Evolutionary conservation across 35 echinoderm and acorn worm genomes (phyloP).

Genomic region (Nesometra sesokonis): DNA sequence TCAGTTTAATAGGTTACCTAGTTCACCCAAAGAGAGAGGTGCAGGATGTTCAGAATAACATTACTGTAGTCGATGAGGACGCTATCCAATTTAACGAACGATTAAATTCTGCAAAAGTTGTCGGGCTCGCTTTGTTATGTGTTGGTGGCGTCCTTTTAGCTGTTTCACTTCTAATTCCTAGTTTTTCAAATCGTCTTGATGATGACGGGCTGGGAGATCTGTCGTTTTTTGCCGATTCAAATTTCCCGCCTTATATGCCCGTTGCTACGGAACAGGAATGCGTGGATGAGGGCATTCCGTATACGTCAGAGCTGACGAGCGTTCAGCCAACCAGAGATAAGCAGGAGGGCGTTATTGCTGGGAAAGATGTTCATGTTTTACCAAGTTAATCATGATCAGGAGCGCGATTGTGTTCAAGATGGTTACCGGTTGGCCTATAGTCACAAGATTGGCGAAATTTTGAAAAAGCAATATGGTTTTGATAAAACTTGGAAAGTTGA

Average conservation of each 20-base stretch:
- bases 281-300: slow-evolving; percentile 82
- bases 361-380: slow-evolving; percentile 28
- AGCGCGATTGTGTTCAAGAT: too few relatives aligned
- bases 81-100: slow-evolving; percentile 60
- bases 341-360: slow-evolving; percentile 60
- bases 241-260: slow-evolving; percentile 92
- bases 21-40: slow-evolving; percentile 55
- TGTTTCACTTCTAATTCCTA: slow-evolving; percentile 70
- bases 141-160: slow-evolving; percentile 75
- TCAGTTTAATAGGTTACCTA: slow-evolving; percentile 65
- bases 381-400: not conserved
- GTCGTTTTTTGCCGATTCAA: slow-evolving; percentile 54
- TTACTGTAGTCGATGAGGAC: slow-evolving; percentile 68
- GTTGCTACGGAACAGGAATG: slow-evolving; percentile 39
- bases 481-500: too few relatives aligned
- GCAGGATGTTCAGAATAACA: slow-evolving; percentile 46
- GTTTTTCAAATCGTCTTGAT: slow-evolving; percentile 27
- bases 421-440: too few relatives aligned
- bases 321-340: slow-evolving; percentile 70
- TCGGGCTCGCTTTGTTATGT: slow-evolving; percentile 75
- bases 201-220: slow-evolving; percentile 32
- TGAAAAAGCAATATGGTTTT: too few relatives aligned
- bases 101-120: slow-evolving; percentile 75
- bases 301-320: slow-evolving; percentile 78
- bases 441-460: too few relatives aligned